Conservation (phyloP, 2,888 invertebrate species). For the Cheilosia vernalis region DNA sequence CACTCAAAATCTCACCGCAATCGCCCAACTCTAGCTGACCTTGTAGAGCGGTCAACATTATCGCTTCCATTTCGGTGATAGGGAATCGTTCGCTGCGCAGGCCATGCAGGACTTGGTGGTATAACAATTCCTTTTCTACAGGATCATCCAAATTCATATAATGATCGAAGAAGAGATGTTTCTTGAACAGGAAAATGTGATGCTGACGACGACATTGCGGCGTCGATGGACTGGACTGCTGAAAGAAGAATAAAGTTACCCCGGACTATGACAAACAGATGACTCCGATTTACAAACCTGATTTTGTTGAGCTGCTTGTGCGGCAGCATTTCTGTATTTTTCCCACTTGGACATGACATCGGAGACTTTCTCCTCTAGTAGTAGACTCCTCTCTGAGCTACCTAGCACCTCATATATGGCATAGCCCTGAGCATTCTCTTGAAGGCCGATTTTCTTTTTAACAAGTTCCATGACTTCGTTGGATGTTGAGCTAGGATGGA, state of each 20-base stretch:
- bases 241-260: slow-evolving; percentile 72
- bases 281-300: slow-evolving; percentile 76
- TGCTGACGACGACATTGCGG: slow-evolving; percentile 85
- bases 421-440: slow-evolving; percentile 86
- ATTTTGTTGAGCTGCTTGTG: slow-evolving; percentile 84
- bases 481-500: slow-evolving; percentile 96
- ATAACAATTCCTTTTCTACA: slow-evolving; percentile 96
- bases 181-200: slow-evolving; percentile 90
- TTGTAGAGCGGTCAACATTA: slow-evolving; percentile 96
- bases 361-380: slow-evolving; percentile 93
- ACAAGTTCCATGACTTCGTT: slow-evolving; percentile 94
- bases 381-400: slow-evolving; percentile 92
- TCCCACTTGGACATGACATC: slow-evolving; percentile 99
- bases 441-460: slow-evolving; percentile 92
- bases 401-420: slow-evolving; percentile 96
- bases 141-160: slow-evolving; percentile 91
- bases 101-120: slow-evolving; percentile 96
- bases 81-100: slow-evolving; percentile 96
- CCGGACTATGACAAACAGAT: background rate
- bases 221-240: slow-evolving; percentile 79
- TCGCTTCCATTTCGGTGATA: slow-evolving; percentile 96
- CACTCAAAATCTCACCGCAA: slow-evolving; percentile 87
- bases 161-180: slow-evolving; percentile 92
- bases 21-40: slow-evolving; percentile 96
- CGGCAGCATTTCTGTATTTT: slow-evolving; percentile 90